Conservation (phyloP, 2,797 vertebrate species). For the Hirundo rustica region DNA sequence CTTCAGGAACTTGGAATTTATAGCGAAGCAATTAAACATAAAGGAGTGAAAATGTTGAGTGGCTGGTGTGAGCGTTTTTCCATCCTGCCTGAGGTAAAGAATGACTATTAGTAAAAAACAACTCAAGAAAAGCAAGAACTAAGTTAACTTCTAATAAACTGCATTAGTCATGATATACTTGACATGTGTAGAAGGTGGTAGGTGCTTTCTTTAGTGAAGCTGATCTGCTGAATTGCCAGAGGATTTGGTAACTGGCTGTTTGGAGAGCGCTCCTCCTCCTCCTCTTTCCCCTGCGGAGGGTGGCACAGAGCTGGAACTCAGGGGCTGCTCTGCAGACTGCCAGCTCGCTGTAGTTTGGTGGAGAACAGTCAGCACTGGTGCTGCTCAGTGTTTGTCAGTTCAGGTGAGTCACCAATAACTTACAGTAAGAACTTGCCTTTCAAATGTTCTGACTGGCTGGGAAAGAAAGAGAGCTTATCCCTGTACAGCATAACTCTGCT, state of each 20-base stretch:
- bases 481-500: background rate
- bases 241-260: background rate
- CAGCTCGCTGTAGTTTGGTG: background rate
- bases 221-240: background rate
- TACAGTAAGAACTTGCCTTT: slow-evolving; percentile 52
- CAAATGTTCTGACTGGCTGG: background rate
- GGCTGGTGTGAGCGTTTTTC: fast-evolving
- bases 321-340: background rate
- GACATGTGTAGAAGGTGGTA: background rate
- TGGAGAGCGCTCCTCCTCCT: background rate
- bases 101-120: background rate
- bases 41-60: background rate
- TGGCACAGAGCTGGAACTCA: background rate
- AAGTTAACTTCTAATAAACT: background rate
- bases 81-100: background rate
- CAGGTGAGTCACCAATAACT: slow-evolving; percentile 16
- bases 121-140: background rate
- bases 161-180: background rate
- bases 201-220: background rate
- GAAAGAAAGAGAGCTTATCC: slow-evolving; percentile 11
- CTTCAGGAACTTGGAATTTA: background rate
- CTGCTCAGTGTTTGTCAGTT: slow-evolving; percentile 7
- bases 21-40: background rate
- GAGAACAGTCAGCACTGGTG: background rate
- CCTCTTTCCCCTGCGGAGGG: background rate